Conservation (phyloP, 2,113 vertebrate species). For the Scolopax mira region DNA sequence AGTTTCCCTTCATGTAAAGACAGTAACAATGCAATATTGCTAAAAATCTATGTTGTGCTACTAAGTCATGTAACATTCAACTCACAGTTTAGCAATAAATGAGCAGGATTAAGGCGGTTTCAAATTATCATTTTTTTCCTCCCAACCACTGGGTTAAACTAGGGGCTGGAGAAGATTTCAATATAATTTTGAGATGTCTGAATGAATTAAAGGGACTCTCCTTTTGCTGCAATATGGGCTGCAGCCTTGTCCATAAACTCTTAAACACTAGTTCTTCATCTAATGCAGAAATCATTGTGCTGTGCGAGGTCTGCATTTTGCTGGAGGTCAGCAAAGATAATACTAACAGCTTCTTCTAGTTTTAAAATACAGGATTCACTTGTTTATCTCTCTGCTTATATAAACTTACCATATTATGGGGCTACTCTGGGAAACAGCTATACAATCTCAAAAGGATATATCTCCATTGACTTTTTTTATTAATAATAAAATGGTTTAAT, state of each 20-base stretch:
- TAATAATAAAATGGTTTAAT: constrained; percentile 27
- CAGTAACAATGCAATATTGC: background rate
- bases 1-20: background rate
- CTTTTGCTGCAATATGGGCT: background rate
- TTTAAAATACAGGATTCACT: background rate
- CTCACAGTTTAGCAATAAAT: background rate
- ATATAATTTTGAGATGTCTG: background rate
- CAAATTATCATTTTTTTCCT: fast-evolving
- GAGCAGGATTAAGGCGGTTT: background rate
- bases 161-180: background rate
- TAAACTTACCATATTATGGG: background rate
- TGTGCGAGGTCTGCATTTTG: background rate
- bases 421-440: background rate
- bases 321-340: background rate
- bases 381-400: background rate
- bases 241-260: background rate
- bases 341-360: background rate
- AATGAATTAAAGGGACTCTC: background rate
- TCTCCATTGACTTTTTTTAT: background rate
- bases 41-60: background rate
- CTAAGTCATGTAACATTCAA: background rate
- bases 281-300: background rate
- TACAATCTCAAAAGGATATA: background rate
- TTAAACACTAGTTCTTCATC: background rate
- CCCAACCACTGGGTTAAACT: background rate